A percentile compares a stretch with the other conserved stretches of the same genome.
phyloP scores from a whole-genome alignment of 2,113 vertebrate genomes.

The Perccottus glenii region DNA sequence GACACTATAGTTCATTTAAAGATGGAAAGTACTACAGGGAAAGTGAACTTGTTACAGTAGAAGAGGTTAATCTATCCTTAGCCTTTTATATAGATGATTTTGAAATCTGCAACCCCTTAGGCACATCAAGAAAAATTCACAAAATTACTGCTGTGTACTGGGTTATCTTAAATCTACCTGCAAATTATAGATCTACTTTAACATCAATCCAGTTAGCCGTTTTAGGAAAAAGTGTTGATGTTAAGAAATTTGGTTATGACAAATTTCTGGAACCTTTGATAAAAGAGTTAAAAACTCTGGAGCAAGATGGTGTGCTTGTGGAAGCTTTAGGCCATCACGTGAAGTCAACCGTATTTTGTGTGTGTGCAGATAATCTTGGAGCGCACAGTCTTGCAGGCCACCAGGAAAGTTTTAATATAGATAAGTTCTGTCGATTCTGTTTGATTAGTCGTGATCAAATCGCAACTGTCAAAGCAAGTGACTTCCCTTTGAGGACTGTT shows the following conservation, averaged over 20 bases:
- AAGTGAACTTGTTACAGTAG: conserved; percentile 9
- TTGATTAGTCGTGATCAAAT: background rate
- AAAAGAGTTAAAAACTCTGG: background rate
- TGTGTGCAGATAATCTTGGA: background rate
- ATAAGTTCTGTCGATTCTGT: background rate
- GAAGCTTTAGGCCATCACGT: background rate
- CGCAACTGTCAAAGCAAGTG: background rate
- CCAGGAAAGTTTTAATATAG: background rate
- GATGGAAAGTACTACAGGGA: conserved; percentile 46
- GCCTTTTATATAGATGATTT: background rate
- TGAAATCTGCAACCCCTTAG: conserved; percentile 15
- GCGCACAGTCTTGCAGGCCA: background rate
- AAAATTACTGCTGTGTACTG: conserved; percentile 42
- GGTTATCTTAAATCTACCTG: too few species aligned
- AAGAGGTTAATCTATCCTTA: conserved; percentile 23
- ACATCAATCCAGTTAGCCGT: background rate
- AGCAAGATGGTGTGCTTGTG: background rate
- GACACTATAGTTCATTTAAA: conserved; percentile 19
- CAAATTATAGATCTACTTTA: background rate
- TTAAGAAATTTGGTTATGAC: background rate
- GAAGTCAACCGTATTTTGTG: background rate
- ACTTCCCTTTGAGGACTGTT: background rate
- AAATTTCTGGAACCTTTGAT: background rate
- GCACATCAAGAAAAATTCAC: conserved; percentile 34
- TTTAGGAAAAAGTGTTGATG: background rate